Conservation (phyloP, 2,888 invertebrate genomes). For the Luffia ferchaultella region DNA sequence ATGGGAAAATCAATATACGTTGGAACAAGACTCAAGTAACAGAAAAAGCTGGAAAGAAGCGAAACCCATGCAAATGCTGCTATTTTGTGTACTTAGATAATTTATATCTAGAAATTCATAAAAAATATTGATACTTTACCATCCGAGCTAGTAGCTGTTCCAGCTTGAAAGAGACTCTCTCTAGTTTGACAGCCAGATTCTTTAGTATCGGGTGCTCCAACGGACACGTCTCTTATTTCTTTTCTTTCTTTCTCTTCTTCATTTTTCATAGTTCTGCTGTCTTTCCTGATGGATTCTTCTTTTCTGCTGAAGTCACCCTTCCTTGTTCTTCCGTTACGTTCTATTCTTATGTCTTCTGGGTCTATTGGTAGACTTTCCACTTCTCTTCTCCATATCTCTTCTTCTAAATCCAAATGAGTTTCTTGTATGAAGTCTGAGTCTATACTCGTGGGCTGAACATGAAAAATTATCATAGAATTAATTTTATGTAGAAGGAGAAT, state of each 20-base stretch:
- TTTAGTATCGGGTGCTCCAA: slow-evolving; percentile 53
- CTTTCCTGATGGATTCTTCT: slow-evolving; percentile 25
- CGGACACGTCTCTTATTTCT: slow-evolving; percentile 30
- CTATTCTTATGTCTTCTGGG: slow-evolving; percentile 36
- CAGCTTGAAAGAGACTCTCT: slow-evolving; percentile 73
- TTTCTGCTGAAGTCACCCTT: slow-evolving; percentile 42
- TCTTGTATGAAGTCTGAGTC: slow-evolving; percentile 52
- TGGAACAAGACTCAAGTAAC: too few species aligned
- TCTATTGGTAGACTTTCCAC: slow-evolving; percentile 31
- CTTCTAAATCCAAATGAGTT: slow-evolving; percentile 42
- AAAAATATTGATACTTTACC: too few species aligned
- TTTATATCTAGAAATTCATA: too few species aligned
- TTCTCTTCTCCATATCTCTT: slow-evolving; percentile 43
- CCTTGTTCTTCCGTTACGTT: slow-evolving; percentile 39
- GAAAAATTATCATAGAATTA: too few species aligned
- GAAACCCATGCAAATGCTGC: too few species aligned
- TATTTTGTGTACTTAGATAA: too few species aligned
- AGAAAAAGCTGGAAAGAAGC: too few species aligned
- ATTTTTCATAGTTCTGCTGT: slow-evolving; percentile 25
- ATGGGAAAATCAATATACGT: too few species aligned
- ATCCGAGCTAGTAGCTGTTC: slow-evolving; percentile 46
- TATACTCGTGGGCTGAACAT: slow-evolving; percentile 41
- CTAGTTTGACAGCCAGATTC: slow-evolving; percentile 78
- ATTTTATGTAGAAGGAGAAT: too few species aligned
- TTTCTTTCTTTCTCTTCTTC: background rate